Conservation (phyloP, 2,888 invertebrate genomes). For the Chirona hameri region DNA sequence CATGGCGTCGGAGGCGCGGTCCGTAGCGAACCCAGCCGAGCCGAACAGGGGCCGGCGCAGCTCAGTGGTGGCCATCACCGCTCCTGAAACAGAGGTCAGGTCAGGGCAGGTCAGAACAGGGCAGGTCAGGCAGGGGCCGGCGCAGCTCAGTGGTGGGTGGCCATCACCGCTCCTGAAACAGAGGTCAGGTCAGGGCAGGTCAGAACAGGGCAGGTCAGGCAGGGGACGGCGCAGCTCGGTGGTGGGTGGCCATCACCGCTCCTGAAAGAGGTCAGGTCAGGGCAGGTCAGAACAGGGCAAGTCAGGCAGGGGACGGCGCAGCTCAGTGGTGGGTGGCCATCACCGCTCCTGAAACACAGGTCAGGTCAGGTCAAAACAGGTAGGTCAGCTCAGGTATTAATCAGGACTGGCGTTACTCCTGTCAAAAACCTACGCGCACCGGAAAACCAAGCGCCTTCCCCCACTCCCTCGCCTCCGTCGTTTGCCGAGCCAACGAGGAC, state of each 20-base stretch:
- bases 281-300: too few relatives aligned
- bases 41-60: slow-evolving; percentile 3
- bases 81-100: background rate
- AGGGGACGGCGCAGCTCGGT: background rate
- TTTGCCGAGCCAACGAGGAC: too few relatives aligned
- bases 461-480: too few relatives aligned
- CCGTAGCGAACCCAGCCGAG: background rate
- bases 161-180: background rate
- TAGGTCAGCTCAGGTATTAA: too few relatives aligned
- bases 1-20: background rate
- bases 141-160: background rate
- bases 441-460: too few relatives aligned
- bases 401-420: too few relatives aligned
- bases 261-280: background rate
- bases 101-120: background rate
- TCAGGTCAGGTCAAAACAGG: too few relatives aligned
- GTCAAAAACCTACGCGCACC: too few relatives aligned
- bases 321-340: background rate
- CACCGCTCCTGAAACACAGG: too few relatives aligned
- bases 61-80: slow-evolving; percentile 4
- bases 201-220: background rate
- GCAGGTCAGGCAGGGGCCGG: background rate
- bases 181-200: background rate
- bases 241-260: background rate
- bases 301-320: background rate